A percentile compares a stretch with the other conserved stretches of the same genome.
These are phyloP conservation scores for Platysteira castanea DNA, from an alignment of 2,113 vertebrate species.

Conservation along the genomic window DNA sequence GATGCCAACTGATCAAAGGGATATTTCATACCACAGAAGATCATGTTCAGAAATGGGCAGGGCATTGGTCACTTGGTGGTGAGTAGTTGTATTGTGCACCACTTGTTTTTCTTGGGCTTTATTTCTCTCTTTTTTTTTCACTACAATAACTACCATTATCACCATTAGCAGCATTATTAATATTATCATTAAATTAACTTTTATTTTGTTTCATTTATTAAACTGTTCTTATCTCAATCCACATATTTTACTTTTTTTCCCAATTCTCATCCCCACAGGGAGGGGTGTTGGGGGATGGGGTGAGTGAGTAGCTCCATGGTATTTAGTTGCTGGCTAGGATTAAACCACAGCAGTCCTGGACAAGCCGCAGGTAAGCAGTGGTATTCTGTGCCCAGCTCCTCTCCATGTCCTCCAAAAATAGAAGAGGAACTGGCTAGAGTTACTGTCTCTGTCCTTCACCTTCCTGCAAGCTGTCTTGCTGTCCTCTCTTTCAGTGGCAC, in stretches of 20 bases:
- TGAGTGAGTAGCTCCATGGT: neutral
- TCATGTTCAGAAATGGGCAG: neutral
- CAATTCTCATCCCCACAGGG: neutral
- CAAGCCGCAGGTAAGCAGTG: neutral
- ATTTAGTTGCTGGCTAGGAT: neutral
- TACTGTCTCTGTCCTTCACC: neutral
- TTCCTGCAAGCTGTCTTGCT: neutral
- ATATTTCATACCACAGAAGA: neutral
- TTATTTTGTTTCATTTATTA: neutral
- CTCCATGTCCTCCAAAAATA: neutral
- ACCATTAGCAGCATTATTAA: neutral
- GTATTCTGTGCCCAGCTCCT: neutral
- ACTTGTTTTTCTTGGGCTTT: neutral
- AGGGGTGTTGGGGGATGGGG: too few species aligned
- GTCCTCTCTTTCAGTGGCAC: neutral
- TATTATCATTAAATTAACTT: neutral
- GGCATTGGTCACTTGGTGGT: neutral
- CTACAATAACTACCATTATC: neutral
- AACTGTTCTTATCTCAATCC: neutral
- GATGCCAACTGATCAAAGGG: neutral
- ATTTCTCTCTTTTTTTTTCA: neutral
- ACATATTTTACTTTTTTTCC: neutral
- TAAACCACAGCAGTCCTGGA: neutral
- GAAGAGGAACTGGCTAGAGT: neutral
- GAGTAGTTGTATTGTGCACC: neutral